Evolutionary conservation across 2,113 vertebrate genomes (phyloP), one percentile per base, ranked within the genome.

Genomic region (Eublepharis macularius): DNA sequence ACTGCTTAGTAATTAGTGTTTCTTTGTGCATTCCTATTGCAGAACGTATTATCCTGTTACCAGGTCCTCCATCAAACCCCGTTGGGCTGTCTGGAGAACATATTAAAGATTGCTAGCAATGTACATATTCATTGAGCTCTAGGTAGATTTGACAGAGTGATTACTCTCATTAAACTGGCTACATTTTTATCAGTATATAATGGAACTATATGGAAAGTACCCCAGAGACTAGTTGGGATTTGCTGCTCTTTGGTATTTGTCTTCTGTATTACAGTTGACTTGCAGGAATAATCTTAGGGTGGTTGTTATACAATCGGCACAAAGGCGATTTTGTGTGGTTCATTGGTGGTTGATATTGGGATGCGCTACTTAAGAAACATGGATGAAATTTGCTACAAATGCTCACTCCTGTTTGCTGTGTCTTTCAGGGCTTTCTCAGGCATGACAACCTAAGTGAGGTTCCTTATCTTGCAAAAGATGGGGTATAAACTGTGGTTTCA

Each of bases 121-220:
- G 41, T 5, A 76, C 26, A 85, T 36, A 86, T 74, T 81, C 77
- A 76, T 74, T 45, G 57, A 47, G 34, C 74, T 77, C 80, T 65
- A 73, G 47, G 45, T 36, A 81, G 81, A 57, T 11, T 39, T n/a
- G 73, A 85, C 29, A 81, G 69, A 76, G 72, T 24, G 7, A 32
- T 88, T 89, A 74, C 32, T 36, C 19, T 90, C 85, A 39, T 7
- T 70, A 88, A 80, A 76, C 43, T 72, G 80, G 57, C 78, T 85
- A 41, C 47, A 80, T 26, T 83, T 78, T 86, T 82, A 82, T 88
- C 19, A 29, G 85, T 77, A 54, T 81, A 60, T 32, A 47, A 43
- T 49, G 29, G 60, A n/a, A 24, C 74, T 80, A 76, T 80, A 73
- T 60, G 66, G 74, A 24, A 63, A 75, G 12, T 47, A 39, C 9